A percentile compares a stretch with the other conserved stretches of the same genome.
Evolutionary conservation across 2,797 vertebrate genomes (phyloP).

Genomic region (Lacerta agilis): DNA sequence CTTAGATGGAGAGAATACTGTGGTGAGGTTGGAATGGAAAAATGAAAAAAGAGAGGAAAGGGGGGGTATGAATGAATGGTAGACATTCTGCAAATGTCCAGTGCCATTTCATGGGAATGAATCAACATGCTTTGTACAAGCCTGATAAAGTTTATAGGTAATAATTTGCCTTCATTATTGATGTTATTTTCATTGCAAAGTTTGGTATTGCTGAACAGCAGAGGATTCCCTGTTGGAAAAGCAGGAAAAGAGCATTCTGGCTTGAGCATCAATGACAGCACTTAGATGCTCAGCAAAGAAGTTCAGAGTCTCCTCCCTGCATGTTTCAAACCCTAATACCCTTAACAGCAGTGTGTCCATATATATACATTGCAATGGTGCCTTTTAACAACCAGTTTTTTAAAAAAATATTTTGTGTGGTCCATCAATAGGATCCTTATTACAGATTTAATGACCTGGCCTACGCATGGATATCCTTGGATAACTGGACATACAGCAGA

Average conservation of each 20-base stretch:
- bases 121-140: not conserved
- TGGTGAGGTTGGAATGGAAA: not conserved
- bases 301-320: no score
- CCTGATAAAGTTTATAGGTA: not conserved
- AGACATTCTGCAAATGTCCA: not conserved
- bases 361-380: constrained; percentile 8
- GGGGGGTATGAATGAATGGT: not conserved
- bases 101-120: not conserved
- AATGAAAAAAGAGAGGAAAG: not conserved
- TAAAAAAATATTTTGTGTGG: constrained; percentile 40
- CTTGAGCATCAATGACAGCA: no score
- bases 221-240: no score
- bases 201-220: no score
- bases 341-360: constrained; percentile 1
- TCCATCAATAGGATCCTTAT: constrained; percentile 88
- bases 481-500: constrained; percentile 94
- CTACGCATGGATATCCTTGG: constrained; percentile 89
- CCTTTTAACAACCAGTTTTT: constrained; percentile 35
- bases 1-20: not conserved
- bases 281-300: no score
- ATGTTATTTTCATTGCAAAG: no score
- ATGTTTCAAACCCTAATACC: not conserved
- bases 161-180: not conserved
- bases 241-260: no score
- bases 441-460: constrained; percentile 92